Base-by-base conservation (phyloP, 2,113 vertebrate species). In the cat (Felis catus) region DNA sequence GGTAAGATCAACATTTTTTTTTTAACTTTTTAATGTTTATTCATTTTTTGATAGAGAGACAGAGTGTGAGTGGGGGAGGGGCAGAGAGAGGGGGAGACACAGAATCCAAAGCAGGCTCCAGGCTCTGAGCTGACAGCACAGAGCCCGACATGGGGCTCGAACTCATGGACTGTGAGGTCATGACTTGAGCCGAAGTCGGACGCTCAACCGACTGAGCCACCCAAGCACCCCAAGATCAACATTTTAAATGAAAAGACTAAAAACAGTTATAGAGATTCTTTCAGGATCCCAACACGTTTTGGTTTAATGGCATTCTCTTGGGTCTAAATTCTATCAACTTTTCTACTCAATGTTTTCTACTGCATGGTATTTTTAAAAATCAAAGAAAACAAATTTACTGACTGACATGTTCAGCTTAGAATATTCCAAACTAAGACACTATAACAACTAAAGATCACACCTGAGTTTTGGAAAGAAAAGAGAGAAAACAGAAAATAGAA, bases 401-500 rank as follows among this genome's bases (percentile, higher is more conserved):
- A 70, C 51, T 91, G 68, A 53, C 41, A 78, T n/a, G 2, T 71
- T 97, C 74, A 82, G 10, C 85, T 95, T 91, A 41, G 11, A 95
- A 85, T 31, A 95, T 79, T 65, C 31, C 79, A 94, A 97, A 92
- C 39, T 87, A 96, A 73, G 4, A 85, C 85, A 93, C 4, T 48
- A 78, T 5, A 96, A 63, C 45, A 15, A 93, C 48, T 89, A 82
- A 95, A 80, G 3, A 83, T 76, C 16, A 29, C 2, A 88, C 4
- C 93, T 86, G 39, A 91, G 80, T 91, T 84, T 48, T 78, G 31
- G 39, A 96, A 36, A 89, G n/a, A 74, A 76, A 65, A 51, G 7
- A 31, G 8, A 31, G 31, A 39, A 2, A 63, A 33, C 3, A 55
- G 5, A 33, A 55, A 94, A 86, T 18, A 53, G 9, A 83, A 78